Base-by-base conservation (phyloP, 2,888 invertebrate genomes). In the Drosophila niveifrons region DNA sequence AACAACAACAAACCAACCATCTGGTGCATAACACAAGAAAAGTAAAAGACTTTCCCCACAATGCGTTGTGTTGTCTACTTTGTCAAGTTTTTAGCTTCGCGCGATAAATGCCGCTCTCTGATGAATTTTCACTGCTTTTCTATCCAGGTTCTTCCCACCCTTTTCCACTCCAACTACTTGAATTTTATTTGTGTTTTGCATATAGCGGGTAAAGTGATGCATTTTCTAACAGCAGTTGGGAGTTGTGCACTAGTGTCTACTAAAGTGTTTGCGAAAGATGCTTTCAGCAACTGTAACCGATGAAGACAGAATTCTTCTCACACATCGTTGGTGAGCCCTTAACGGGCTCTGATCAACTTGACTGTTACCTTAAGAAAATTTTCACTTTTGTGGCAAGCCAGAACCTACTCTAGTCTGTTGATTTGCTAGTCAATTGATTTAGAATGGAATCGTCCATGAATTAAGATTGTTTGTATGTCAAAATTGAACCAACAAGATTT, bases 81-180 rank as follows among this genome's bases (percentile, higher is more conserved):
- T 56, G 43, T 46, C 57, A 68, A 76, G 82, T 76, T 85, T 68
- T 59, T 39, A 79, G 57, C 68, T 77, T 57, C 64, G 47, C 72
- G 67, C 72, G 80, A 82, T 82, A 77, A 82, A 88, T 88, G 83
- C 69, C 70, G 88, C 59, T 70, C 68, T 70, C 82, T 82, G 73
- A 72, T 73, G 72, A 72, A 36, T 46, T 28, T 10, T 11, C 13
- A 13, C 41, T 15, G 4, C 13, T 10, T n/a, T n/a, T 46, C 29
- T 46, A 7, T 8, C 11, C 10, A 23, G 23, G 23, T 23, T 23
- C 6, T 23, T 23, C 6, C 10, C 29, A 41, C 51, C 43, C 18
- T 36, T 36, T n/a, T n/a, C 36, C 6, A n/a, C 6, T n/a, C 36
- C 13, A 29, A 28, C 28, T 55, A n/a, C 28, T 15, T 13, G 17